Conservation (phyloP, 2,888 invertebrate species). For the Caenorhabditis sp. region DNA sequence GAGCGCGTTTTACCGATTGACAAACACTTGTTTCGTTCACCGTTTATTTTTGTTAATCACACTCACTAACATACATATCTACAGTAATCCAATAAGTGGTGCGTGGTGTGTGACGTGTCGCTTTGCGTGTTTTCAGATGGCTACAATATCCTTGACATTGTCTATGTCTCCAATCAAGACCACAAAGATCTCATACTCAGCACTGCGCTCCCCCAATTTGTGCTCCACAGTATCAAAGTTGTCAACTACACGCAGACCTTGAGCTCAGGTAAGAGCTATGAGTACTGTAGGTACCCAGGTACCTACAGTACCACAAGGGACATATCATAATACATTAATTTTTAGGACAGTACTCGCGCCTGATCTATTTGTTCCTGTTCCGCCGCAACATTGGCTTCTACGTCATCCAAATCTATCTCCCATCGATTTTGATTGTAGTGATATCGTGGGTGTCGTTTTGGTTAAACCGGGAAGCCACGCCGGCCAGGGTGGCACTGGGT, state of each 20-base stretch:
- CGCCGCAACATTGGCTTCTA: slow-evolving; percentile 97
- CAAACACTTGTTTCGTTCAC: no score
- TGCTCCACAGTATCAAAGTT: slow-evolving; percentile 47
- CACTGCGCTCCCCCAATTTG: slow-evolving; percentile 59
- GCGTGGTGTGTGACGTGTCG: slow-evolving; percentile 35
- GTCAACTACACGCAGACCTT: slow-evolving; percentile 53
- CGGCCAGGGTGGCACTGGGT: slow-evolving; percentile 63
- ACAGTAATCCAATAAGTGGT: slow-evolving; percentile 11
- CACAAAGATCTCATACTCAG: slow-evolving; percentile 37
- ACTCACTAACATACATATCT: no score
- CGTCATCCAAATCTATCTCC: slow-evolving; percentile 96
- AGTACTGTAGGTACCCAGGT: background rate
- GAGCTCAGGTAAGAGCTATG: slow-evolving; percentile 44
- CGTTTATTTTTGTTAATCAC: no score
- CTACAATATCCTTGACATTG: slow-evolving; percentile 60
- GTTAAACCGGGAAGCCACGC: slow-evolving; percentile 60
- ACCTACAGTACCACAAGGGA: no score
- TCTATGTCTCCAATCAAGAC: slow-evolving; percentile 47
- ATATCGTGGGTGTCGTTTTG: slow-evolving; percentile 64
- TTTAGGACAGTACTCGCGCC: slow-evolving; percentile 71
- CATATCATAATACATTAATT: background rate
- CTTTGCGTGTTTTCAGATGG: slow-evolving; percentile 57
- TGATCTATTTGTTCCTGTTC: slow-evolving; percentile 73
- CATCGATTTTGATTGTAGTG: slow-evolving; percentile 76
- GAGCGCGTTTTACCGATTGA: no score